These are phyloP conservation scores for Cranoglanis bouderius DNA, from an alignment of 2,113 vertebrate species.

Conservation along the genomic window DNA sequence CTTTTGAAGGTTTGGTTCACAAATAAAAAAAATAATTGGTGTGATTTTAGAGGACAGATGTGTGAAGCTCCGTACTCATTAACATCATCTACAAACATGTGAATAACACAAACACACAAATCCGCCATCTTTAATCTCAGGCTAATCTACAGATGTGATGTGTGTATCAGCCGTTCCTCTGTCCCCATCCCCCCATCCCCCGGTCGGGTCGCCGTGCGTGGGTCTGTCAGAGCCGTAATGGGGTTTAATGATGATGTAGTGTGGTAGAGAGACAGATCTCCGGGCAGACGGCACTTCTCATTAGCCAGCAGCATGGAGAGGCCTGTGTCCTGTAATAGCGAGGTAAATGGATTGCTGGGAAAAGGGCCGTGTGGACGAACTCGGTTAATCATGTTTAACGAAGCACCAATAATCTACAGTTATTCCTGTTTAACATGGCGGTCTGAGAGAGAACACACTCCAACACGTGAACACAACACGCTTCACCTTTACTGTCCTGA, in stretches of 20 bases:
- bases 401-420: neutral
- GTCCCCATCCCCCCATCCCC: too few relatives aligned
- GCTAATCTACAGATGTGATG: too few relatives aligned
- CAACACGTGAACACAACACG: neutral
- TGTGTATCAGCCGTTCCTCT: neutral
- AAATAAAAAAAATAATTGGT: too few relatives aligned
- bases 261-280: neutral
- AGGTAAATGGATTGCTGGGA: conserved; percentile 8
- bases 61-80: too few relatives aligned
- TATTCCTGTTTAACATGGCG: neutral
- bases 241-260: neutral
- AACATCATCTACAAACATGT: too few relatives aligned
- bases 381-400: neutral
- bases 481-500: neutral
- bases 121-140: too few relatives aligned
- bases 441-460: neutral
- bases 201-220: neutral
- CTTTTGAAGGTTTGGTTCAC: too few relatives aligned
- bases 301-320: neutral
- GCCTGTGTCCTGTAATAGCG: neutral
- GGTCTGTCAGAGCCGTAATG: neutral
- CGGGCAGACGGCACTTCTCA: neutral
- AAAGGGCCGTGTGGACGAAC: neutral
- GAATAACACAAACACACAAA: too few relatives aligned
- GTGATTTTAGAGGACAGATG: too few relatives aligned